phyloP scores from a whole-genome alignment of 2,888 invertebrate species.

The Platypus cylindrus region DNA sequence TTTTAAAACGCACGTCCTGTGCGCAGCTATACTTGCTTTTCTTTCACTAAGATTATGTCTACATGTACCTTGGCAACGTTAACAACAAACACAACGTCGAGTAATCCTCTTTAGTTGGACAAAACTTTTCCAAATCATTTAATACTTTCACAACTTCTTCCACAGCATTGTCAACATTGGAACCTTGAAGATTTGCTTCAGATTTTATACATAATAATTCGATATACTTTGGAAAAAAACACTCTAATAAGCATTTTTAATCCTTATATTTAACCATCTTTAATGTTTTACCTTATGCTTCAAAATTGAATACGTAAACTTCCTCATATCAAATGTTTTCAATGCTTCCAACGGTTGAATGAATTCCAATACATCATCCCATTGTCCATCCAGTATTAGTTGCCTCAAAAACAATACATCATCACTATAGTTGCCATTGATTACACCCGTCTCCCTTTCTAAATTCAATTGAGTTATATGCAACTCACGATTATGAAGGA shows the following conservation, averaged over 20 bases:
- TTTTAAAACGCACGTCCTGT: no score
- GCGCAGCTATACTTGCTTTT: no score
- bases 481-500: slow-evolving; percentile 77
- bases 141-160: slow-evolving; percentile 89
- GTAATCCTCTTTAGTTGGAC: slow-evolving; percentile 88
- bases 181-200: slow-evolving; percentile 68
- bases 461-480: slow-evolving; percentile 84
- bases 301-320: slow-evolving; percentile 76
- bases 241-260: background rate
- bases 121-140: slow-evolving; percentile 75
- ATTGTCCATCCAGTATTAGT: slow-evolving; percentile 91
- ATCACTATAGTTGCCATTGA: slow-evolving; percentile 86
- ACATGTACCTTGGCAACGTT: slow-evolving; percentile 55
- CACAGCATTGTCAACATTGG: slow-evolving; percentile 82
- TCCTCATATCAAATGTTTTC: slow-evolving; percentile 69
- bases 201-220: slow-evolving; percentile 89
- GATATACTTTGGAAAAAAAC: slow-evolving; percentile 44
- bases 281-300: slow-evolving; percentile 55
- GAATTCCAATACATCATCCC: slow-evolving; percentile 95
- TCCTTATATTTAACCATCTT: background rate
- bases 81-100: slow-evolving; percentile 81
- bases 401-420: slow-evolving; percentile 89
- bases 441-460: slow-evolving; percentile 90
- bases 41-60: no score
- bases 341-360: slow-evolving; percentile 81